Evolutionary conservation across 2,113 vertebrate genomes (phyloP), one percentile per base, ranked within the genome.

Genomic region (Lynx canadensis): DNA sequence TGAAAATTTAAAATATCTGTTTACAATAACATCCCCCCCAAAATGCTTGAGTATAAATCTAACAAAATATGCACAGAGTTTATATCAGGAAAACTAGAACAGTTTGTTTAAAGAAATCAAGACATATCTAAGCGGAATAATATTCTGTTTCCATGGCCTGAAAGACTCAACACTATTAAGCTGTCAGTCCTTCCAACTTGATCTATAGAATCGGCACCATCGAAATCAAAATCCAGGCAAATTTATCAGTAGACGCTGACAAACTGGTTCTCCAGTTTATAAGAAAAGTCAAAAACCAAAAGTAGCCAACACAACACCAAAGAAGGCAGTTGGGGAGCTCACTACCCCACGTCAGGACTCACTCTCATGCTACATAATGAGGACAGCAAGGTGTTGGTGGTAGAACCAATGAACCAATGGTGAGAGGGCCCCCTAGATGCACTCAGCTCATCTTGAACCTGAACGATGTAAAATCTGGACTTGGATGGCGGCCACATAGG

Each of bases 121-220:
- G 52, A 50, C 31, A 9, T 7, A 81, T 8, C 25, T 52, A 94
- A 81, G 25, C 63, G 50, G 33, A n/a, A 15, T 82, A 60, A 73
- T 73, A 89, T 33, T 84, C 52, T 82, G 57, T 60, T 41, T 73
- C 33, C 66, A 33, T 41, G 33, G 41, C 81, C 33, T 52, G 11
- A 94, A 94, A 89, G 80, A 83, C 15, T 74, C 57, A n/a, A 66
- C 52, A 45, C 27, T 33, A 23, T 55, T 83, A 55, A 55, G 18
- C 3, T 27, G 7, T n/a, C 60, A 41, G n/a, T 90, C 65, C 55
- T 76, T 90, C 19, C 55, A 83, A n/a, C 29, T 66, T 83, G 68
- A 66, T 66, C 78, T 55, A 14, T 52, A 89, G 14, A 89, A 23
- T 69, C 50, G 50, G 25, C 15, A 18, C 0, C 7, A 21, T 71